Percentiles rank a stretch among this genome's conserved stretches.
Conservation (phyloP, 2,888 invertebrate genomes). For the Trachelus troglodyta region DNA sequence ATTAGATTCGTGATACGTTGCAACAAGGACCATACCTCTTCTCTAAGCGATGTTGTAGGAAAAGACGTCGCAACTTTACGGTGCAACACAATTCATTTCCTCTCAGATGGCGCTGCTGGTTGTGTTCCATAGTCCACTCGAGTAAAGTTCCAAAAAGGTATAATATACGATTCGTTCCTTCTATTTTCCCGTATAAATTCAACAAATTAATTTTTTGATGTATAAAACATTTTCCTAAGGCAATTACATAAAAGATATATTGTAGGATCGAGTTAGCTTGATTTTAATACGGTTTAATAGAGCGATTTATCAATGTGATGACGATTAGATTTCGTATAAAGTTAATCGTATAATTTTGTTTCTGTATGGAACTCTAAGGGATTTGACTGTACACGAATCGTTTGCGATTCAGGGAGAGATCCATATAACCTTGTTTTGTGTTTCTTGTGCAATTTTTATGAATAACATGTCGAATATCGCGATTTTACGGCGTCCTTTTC, state of each 20-base stretch:
- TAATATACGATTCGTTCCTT: neutral
- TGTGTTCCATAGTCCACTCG: neutral
- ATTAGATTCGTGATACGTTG: constrained; percentile 43
- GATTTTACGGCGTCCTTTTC: neutral
- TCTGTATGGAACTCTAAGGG: neutral
- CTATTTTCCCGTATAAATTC: neutral
- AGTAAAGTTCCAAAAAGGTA: neutral
- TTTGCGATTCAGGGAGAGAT: constrained; percentile 37
- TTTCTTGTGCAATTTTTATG: constrained; percentile 2
- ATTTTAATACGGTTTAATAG: neutral
- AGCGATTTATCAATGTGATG: neutral
- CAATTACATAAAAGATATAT: neutral
- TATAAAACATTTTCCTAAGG: neutral
- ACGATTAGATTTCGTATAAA: neutral
- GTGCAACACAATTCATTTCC: constrained; percentile 36
- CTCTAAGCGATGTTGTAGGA: constrained; percentile 48
- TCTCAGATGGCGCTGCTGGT: constrained; percentile 27
- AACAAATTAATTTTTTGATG: neutral
- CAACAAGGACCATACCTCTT: constrained; percentile 44
- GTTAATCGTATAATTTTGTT: neutral
- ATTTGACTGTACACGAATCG: neutral
- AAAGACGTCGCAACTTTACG: constrained; percentile 42
- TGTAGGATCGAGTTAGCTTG: neutral
- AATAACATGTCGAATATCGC: neutral
- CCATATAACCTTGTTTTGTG: constrained; percentile 39